Conservation (phyloP, 2,113 vertebrate species). For the Myotis yumanensis region DNA sequence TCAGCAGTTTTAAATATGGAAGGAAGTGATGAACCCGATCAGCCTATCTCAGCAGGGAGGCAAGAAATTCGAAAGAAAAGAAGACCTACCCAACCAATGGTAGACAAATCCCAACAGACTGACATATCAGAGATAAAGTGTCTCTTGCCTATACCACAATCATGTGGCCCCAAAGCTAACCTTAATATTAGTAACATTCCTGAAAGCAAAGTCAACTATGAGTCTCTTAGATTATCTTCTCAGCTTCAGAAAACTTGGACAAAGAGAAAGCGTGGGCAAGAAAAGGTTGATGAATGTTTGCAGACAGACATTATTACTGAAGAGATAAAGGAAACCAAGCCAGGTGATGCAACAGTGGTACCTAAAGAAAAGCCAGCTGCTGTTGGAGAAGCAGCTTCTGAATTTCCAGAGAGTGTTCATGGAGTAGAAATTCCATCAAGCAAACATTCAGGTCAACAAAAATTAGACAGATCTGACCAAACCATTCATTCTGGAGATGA, state of each 20-base stretch:
- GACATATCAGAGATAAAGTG: conserved; percentile 67
- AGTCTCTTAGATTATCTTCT: conserved; percentile 59
- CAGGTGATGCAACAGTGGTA: background rate
- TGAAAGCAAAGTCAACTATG: conserved; percentile 53
- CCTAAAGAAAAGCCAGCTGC: conserved; percentile 33
- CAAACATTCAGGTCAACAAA: background rate
- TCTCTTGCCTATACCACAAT: background rate
- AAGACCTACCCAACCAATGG: conserved; percentile 58
- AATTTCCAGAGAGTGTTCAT: conserved; percentile 3
- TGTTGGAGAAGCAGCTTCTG: background rate
- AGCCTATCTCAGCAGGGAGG: conserved; percentile 60
- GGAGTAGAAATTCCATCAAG: background rate
- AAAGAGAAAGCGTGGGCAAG: conserved; percentile 43
- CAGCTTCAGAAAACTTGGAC: conserved; percentile 71
- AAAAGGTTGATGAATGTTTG: conserved; percentile 45
- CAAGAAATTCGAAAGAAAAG: conserved; percentile 74
- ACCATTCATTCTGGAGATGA: conserved; percentile 60
- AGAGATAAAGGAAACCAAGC: conserved; percentile 7
- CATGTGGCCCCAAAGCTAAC: conserved; percentile 44
- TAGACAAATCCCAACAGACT: conserved; percentile 74
- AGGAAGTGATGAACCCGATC: conserved; percentile 54
- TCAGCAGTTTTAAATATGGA: conserved; percentile 65
- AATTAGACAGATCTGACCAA: conserved; percentile 69
- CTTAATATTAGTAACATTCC: conserved; percentile 46
- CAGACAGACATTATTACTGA: conserved; percentile 37